Base-by-base conservation (phyloP, 2,888 invertebrate species). In the Aspidiotus rigidus region DNA sequence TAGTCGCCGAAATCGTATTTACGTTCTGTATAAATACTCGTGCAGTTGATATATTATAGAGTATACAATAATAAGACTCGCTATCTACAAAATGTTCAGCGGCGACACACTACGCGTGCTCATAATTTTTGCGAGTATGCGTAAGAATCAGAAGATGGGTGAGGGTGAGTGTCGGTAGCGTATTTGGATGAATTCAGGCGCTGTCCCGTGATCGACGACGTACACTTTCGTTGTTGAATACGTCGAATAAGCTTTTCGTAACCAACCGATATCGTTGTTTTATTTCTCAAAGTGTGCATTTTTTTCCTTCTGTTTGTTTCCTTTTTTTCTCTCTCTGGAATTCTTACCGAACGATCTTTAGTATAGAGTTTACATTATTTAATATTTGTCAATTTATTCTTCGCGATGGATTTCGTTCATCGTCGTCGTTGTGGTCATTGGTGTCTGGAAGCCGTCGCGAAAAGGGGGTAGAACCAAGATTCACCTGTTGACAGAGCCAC, bases 61-160 rank as follows among this genome's bases (percentile, higher is more conserved):
- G 28, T 28, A 28, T 28, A 28, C 28, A 28, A 28, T 28, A 28
- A 28, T 28, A 28, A 28, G 28, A 28, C 28, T 28, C 28, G 28
- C 28, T 28, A 28, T 28, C 28, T 28, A 28, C 28, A 17, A 7
- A 56, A 7, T 16, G 56, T 56, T 16, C 56, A 17, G 16, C 7
- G 56, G 9, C 56, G 49, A 49, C 49, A n/a, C 49, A 49, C 17
- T 59, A 59, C 59, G 59, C 59, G 59, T 59, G 59, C 59, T 28
- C 59, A 28, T 17, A 59, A 55, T 55, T 59, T 59, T 59, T 11
- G 59, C 59, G 59, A 59, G 59, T 59, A 28, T 59, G 59, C 59
- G 59, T 59, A 39, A 59, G 59, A 59, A 59, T 59, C 28, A 28
- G 28, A 28, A 28, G 28, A 28, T n/a, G 28, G 28, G 5, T 28